A percentile compares a stretch with the other conserved stretches of the same genome.
Evolutionary conservation across 2,797 vertebrate genomes (phyloP).

Genomic region (Acrossocheilus fasciatus): DNA sequence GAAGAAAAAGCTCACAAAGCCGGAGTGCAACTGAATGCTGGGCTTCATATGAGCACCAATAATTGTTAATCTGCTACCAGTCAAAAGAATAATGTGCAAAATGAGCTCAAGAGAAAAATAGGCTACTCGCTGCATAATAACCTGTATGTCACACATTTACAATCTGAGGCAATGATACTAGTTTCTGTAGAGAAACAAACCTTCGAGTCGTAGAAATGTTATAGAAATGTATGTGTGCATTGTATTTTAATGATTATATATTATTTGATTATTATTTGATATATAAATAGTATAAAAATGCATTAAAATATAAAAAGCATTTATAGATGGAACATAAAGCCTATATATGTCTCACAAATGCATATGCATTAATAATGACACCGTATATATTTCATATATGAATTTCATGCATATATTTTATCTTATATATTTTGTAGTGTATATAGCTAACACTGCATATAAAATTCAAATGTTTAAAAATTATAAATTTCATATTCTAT

Average conservation of each 20-base stretch:
- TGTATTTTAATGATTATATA: too few relatives aligned
- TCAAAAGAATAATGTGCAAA: conserved; percentile 67
- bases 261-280: neutral
- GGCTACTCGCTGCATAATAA: neutral
- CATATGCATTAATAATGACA: too few relatives aligned
- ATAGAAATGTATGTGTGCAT: too few relatives aligned
- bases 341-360: too few relatives aligned
- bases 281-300: neutral
- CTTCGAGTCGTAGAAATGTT: too few relatives aligned
- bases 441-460: neutral
- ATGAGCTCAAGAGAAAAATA: neutral
- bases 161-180: neutral
- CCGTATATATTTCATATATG: too few relatives aligned
- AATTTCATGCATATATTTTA: too few relatives aligned
- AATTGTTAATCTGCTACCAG: conserved; percentile 89
- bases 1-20: conserved; percentile 83
- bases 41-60: conserved; percentile 91
- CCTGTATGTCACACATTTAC: neutral
- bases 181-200: neutral
- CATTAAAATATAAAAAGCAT: neutral
- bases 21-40: conserved; percentile 83
- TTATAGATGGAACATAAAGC: neutral
- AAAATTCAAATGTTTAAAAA: neutral
- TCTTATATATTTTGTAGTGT: too few relatives aligned
- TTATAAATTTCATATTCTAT: neutral